phyloP scores from a whole-genome alignment of 1,140 invertebrate genomes.

The Polyergus mexicanus region DNA sequence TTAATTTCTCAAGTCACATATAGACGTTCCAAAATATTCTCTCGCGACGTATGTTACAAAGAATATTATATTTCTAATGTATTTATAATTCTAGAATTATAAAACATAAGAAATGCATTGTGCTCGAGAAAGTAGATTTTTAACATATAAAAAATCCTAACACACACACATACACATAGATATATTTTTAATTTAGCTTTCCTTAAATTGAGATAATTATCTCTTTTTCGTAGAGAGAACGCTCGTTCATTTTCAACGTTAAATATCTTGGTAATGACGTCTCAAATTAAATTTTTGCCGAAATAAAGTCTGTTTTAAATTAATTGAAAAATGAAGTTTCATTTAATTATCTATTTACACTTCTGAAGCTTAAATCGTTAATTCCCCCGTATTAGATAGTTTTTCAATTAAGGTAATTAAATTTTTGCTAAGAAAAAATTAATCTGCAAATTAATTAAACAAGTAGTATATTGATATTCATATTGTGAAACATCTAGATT shows the following conservation, averaged over 20 bases:
- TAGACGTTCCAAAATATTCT: background rate
- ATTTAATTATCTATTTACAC: slow-evolving; percentile 41
- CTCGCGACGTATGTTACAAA: background rate
- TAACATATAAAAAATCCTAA: background rate
- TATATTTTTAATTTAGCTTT: slow-evolving; percentile 18
- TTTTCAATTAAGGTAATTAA: slow-evolving; percentile 49
- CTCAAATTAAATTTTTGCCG: slow-evolving; percentile 52
- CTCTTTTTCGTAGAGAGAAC: background rate
- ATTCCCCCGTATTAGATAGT: slow-evolving; percentile 54
- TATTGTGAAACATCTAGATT: background rate
- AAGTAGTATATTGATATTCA: background rate
- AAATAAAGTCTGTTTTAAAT: slow-evolving; percentile 46
- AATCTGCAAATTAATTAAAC: slow-evolving; percentile 17
- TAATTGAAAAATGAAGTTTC: slow-evolving; percentile 57
- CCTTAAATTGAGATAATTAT: slow-evolving; percentile 13
- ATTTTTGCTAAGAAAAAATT: slow-evolving; percentile 37
- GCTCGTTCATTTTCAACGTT: slow-evolving; percentile 26
- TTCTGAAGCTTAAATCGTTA: slow-evolving; percentile 36
- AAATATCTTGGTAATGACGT: slow-evolving; percentile 42
- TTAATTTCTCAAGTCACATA: background rate
- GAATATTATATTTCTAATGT: background rate
- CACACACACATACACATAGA: background rate
- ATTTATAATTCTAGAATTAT: background rate
- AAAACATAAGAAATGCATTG: background rate
- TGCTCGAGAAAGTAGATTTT: background rate